Base-by-base conservation (phyloP, 2,888 invertebrate genomes). In the Ephialtes manifestator region DNA sequence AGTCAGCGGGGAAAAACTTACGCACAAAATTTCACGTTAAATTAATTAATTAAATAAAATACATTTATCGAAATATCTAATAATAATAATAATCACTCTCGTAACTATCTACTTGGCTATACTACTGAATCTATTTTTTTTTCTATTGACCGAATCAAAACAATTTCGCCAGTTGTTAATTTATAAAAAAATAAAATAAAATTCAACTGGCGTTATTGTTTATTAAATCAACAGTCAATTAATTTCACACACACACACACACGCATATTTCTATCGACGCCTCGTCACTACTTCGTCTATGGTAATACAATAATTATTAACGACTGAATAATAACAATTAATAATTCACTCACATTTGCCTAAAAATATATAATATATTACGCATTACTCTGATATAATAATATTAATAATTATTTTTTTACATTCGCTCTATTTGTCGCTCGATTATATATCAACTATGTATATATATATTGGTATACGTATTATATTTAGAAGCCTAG, bases 101-200 rank as follows among this genome's bases (percentile, higher is more conserved):
- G 84, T 90, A 8, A 91, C 92, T 92, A 91, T 90, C 92, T 92
- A 92, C 92, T 80, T 39, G 87, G 88, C 91, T 91, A 87, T 91
- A 91, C 91, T 92, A 92, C 83, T 79, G 90, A 20, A 90, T 87
- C 91, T 92, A 92, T 48, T 48, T 48, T 35, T 91, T 24, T 89
- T 70, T 81, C 74, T 70, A 85, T 85, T 7, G 65, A 87, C 87
- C 86, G 86, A 85, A 85, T 84, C 77, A 65, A 74, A 76, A 81
- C 77, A 46, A 55, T 67, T 51, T 71, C 76, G 80, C 74, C 28
- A 58, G 28, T 82, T 72, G 2, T 43, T 11, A 43, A 18, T 8
- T 18, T 35, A 5, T n/a, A n/a, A n/a, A n/a, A n/a, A n/a, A n/a
- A n/a, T n/a, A n/a, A n/a, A n/a, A n/a, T n/a, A 31, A 15, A 7